Base-by-base conservation (phyloP, 2,797 vertebrate genomes). In the Poeciliopsis presidionis region DNA sequence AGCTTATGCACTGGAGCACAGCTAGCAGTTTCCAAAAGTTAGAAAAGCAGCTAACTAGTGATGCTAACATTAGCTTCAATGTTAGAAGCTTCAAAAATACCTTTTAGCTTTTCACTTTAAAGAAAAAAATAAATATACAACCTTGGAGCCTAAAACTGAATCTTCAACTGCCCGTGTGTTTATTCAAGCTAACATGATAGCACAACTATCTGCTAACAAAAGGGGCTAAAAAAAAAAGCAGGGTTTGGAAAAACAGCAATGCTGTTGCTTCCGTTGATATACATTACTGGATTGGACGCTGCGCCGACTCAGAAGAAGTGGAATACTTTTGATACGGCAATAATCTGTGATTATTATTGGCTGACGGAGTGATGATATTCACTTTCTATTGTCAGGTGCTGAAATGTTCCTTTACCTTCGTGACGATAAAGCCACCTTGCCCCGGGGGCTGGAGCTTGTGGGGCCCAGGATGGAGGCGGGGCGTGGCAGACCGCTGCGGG, bases 401-500 rank as follows among this genome's bases (percentile, higher is more conserved):
- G 7, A 63, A 20, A 63, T 2, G 33, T 63, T 36, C 20, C 18
- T 5, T 51, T 55, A 98, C 97, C 97, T 98, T 94, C 97, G 95
- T 74, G 95, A 92, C 7, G 97, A 95, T 83, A 97, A 97, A 92
- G 94, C 93, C 90, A 96, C 94, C 92, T 97, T 98, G 94, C 96
- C 95, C 72, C 96, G 96, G 67, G 97, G 95, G 88, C 96, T 91
- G 89, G 97, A 93, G 86, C 96, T 96, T 11, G 85, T 5, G 47
- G 94, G 93, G 39, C 86, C 88, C 7, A 95, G 93, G 82, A 96
- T 94, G 86, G 97, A 88, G 0, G 97, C 95, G 0, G 97, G 97
- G 79, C 97, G 96, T 0, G 97, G 97, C 81, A 98, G 96, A 72
- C 95, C 89, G 77, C 97, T 98, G 88, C 97, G 96, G 0, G 95